phyloP scores from a whole-genome alignment of 2,113 vertebrate species.

The Bothrops jararaca region DNA sequence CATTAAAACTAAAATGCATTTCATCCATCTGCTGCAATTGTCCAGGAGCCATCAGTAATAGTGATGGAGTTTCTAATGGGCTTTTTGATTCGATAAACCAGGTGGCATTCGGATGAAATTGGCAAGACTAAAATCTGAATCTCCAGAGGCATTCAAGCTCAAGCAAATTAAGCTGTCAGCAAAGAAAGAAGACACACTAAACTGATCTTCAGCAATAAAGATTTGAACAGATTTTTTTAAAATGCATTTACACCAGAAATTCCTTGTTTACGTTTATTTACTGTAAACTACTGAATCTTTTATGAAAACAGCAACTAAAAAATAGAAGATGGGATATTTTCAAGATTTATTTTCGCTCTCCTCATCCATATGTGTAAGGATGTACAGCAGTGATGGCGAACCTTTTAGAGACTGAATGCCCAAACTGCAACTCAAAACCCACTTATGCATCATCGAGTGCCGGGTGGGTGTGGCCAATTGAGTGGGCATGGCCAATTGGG shows the following conservation, averaged over 20 bases:
- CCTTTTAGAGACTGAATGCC: too few relatives aligned
- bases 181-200: background rate
- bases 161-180: background rate
- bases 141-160: background rate
- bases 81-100: background rate
- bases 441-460: too few relatives aligned
- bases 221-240: background rate
- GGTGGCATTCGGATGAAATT: conserved; percentile 9
- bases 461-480: too few relatives aligned
- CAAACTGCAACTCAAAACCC: too few relatives aligned
- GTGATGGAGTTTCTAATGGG: background rate
- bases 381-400: background rate
- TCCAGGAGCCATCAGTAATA: background rate
- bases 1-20: background rate
- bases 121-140: background rate
- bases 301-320: background rate
- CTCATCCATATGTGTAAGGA: background rate
- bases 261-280: background rate
- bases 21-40: background rate
- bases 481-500: too few relatives aligned
- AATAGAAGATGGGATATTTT: background rate
- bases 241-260: background rate
- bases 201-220: background rate
- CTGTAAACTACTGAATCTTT: background rate
- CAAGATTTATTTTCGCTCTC: background rate